Conservation (phyloP, 2,113 vertebrate species). For the Dipodomys ordii region DNA sequence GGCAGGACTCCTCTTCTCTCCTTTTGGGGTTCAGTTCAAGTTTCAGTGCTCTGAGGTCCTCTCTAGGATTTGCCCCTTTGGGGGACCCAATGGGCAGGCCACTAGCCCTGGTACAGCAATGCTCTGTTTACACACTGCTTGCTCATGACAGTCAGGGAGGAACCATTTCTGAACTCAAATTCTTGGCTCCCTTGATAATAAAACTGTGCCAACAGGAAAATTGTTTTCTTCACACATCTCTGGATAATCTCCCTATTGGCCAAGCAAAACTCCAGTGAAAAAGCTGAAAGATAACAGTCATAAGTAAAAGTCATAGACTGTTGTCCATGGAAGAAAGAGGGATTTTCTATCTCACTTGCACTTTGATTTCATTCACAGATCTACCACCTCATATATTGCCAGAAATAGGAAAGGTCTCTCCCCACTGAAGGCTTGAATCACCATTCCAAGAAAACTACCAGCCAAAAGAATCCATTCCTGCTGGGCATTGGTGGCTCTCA, state of each 20-base stretch:
- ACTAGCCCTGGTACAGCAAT: neutral
- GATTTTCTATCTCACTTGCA: neutral
- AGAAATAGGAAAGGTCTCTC: constrained; percentile 2
- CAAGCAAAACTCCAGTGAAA: neutral
- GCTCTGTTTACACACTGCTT: neutral
- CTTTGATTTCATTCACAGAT: neutral
- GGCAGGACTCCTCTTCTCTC: neutral
- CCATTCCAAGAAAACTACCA: neutral
- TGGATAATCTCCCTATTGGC: neutral
- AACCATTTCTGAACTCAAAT: neutral
- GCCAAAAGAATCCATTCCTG: neutral
- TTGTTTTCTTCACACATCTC: neutral
- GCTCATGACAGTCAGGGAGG: neutral
- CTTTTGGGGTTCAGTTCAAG: neutral
- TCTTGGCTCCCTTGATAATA: neutral
- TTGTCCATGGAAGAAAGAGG: neutral
- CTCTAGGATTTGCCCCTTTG: too few relatives aligned
- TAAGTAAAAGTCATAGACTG: neutral
- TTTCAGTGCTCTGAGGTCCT: neutral
- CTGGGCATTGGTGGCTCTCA: too few relatives aligned
- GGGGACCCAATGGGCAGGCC: neutral
- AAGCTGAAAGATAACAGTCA: neutral
- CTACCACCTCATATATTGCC: neutral
- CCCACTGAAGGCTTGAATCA: neutral
- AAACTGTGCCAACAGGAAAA: neutral